These are phyloP conservation scores for Periparus ater DNA, from an alignment of 2,797 vertebrate species.

Conservation along the genomic window DNA sequence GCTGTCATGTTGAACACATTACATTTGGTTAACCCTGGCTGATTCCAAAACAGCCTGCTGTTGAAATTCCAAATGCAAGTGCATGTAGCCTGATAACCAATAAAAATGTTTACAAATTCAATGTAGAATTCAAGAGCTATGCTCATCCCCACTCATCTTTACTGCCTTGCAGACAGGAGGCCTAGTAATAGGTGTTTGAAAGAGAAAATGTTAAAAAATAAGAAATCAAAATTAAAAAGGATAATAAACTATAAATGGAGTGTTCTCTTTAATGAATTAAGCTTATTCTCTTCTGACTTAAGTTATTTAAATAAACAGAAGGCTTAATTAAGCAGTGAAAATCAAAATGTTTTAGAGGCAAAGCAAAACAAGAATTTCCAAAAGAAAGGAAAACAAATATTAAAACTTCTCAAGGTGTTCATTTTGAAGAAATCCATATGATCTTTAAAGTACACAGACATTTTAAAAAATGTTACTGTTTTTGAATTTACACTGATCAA, in stretches of 20 bases:
- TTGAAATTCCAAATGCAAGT: background rate
- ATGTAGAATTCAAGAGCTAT: background rate
- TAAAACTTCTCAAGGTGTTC: background rate
- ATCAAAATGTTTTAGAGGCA: background rate
- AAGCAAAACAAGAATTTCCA: background rate
- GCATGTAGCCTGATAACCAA: background rate
- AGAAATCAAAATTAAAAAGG: background rate
- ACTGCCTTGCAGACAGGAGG: background rate
- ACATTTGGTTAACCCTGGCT: background rate
- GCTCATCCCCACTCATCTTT: background rate
- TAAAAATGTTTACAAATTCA: background rate
- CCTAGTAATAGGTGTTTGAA: background rate
- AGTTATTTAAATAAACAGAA: background rate
- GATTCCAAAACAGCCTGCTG: background rate
- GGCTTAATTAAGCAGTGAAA: background rate
- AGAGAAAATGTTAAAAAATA: background rate
- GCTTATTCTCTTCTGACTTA: background rate
- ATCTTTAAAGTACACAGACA: background rate
- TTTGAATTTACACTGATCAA: background rate
- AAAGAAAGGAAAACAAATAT: background rate
- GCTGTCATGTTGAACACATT: background rate
- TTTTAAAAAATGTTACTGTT: rapidly evolving
- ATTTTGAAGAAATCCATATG: background rate
- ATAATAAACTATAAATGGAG: background rate
- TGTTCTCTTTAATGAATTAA: background rate